These are phyloP conservation scores for Tanytarsus gracilentus DNA, from an alignment of 2,888 invertebrate genomes.

Conservation along the genomic window DNA sequence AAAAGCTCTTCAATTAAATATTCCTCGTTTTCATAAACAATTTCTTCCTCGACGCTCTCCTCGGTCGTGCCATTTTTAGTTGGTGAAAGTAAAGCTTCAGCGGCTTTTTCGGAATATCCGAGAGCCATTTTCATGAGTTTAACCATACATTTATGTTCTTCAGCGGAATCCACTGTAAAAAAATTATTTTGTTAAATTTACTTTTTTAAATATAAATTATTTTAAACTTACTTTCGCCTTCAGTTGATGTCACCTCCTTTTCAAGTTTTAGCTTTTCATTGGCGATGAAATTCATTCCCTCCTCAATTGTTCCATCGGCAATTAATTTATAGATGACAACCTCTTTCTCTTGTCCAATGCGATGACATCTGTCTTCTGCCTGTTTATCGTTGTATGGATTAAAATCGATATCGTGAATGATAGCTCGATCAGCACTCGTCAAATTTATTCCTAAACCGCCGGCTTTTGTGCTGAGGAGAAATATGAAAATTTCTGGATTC, in stretches of 20 bases:
- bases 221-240: conserved; percentile 47
- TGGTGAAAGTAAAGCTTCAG: conserved; percentile 31
- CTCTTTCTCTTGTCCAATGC: conserved; percentile 69
- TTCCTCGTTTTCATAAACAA: background rate
- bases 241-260: conserved; percentile 65
- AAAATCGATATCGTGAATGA: conserved; percentile 95
- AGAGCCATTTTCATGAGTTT: conserved; percentile 70
- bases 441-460: conserved; percentile 95
- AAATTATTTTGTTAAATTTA: background rate
- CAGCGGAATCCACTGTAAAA: conserved; percentile 48
- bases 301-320: conserved; percentile 81
- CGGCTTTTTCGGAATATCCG: conserved; percentile 46
- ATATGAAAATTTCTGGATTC: conserved; percentile 73
- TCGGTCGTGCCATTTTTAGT: background rate
- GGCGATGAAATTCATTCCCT: conserved; percentile 82
- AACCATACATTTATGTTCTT: conserved; percentile 70
- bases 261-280: conserved; percentile 87
- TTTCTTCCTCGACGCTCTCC: background rate
- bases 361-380: conserved; percentile 83
- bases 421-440: conserved; percentile 87
- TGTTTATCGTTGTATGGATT: conserved; percentile 98
- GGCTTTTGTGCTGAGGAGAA: conserved; percentile 84
- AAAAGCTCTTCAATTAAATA: background rate
- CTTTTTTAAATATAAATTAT: background rate
- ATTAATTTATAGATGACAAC: conserved; percentile 81